Percentiles rank a stretch among this genome's conserved stretches.
Conservation (phyloP, 2,113 vertebrate genomes). For the Piliocolobus tephrosceles region DNA sequence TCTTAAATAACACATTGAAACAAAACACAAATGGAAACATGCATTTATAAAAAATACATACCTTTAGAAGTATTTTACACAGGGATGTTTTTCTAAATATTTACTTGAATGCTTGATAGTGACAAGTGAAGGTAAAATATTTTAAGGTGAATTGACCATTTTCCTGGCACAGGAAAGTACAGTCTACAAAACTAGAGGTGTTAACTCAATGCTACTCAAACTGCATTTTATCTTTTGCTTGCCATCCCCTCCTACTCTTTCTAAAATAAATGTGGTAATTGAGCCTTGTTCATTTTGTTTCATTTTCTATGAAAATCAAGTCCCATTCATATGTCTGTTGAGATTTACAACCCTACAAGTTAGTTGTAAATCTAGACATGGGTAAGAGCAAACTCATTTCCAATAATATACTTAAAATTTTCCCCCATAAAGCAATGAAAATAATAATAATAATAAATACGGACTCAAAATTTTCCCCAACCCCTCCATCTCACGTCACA, state of each 20-base stretch:
- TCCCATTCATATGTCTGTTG: background rate
- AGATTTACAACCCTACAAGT: background rate
- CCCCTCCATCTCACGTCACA: background rate
- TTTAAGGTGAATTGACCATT: background rate
- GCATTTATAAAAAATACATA: background rate
- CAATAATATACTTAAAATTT: background rate
- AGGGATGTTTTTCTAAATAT: background rate
- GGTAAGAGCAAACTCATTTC: background rate
- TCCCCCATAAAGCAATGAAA: background rate
- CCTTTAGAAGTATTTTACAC: background rate
- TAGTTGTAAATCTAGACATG: background rate
- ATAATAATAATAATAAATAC: constrained; percentile 13
- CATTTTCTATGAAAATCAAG: constrained; percentile 20
- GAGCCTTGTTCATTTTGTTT: background rate
- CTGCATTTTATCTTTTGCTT: constrained; percentile 37
- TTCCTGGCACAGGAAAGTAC: background rate
- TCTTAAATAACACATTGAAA: background rate
- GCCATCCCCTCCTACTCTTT: background rate
- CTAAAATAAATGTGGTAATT: constrained; percentile 33
- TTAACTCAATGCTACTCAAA: constrained; percentile 9
- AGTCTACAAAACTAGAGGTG: background rate
- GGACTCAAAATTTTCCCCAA: background rate
- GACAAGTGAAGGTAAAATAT: background rate
- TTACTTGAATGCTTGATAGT: background rate
- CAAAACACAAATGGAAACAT: background rate